Evolutionary conservation across 2,888 invertebrate genomes (phyloP).

Genomic region (Baronia brevicornis): DNA sequence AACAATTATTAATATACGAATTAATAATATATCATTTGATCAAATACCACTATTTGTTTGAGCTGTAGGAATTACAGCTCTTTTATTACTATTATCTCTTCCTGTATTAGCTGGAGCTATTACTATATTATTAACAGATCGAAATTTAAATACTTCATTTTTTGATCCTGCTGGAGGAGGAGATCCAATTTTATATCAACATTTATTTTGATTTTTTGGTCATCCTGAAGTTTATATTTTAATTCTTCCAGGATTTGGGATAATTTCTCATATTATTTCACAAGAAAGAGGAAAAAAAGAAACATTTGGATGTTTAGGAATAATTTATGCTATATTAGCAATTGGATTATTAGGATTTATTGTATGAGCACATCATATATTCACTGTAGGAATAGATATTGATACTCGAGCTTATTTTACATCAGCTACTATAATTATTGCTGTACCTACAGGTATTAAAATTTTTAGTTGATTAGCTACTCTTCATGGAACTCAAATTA

Average conservation of each 20-base stretch:
- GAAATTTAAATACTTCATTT: slow-evolving; percentile 87
- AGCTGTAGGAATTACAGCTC: slow-evolving; percentile 75
- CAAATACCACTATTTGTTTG: slow-evolving; percentile 84
- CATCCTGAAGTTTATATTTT: slow-evolving; percentile 92
- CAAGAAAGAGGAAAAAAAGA: slow-evolving; percentile 84
- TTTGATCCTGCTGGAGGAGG: slow-evolving; percentile 88
- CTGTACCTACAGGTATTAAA: slow-evolving; percentile 89
- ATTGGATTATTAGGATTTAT: slow-evolving; percentile 91
- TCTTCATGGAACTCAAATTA: slow-evolving; percentile 78
- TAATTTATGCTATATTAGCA: slow-evolving; percentile 88
- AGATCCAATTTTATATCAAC: slow-evolving; percentile 87
- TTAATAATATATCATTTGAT: slow-evolving; percentile 75
- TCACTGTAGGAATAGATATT: slow-evolving; percentile 88
- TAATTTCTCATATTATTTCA: slow-evolving; percentile 86
- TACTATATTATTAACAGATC: slow-evolving; percentile 86
- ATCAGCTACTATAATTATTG: slow-evolving; percentile 90
- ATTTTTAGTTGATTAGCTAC: slow-evolving; percentile 87
- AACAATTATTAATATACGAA: slow-evolving; percentile 83
- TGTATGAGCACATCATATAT: slow-evolving; percentile 91
- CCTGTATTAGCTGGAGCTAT: slow-evolving; percentile 88
- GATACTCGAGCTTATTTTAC: slow-evolving; percentile 91
- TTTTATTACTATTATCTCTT: slow-evolving; percentile 78
- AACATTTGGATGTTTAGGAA: slow-evolving; percentile 82
- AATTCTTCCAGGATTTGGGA: slow-evolving; percentile 88
- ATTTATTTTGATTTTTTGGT: slow-evolving; percentile 92